Percentiles rank a stretch among this genome's conserved stretches.
Conservation (phyloP, 2,113 vertebrate genomes). For the Eulemur macaco region DNA sequence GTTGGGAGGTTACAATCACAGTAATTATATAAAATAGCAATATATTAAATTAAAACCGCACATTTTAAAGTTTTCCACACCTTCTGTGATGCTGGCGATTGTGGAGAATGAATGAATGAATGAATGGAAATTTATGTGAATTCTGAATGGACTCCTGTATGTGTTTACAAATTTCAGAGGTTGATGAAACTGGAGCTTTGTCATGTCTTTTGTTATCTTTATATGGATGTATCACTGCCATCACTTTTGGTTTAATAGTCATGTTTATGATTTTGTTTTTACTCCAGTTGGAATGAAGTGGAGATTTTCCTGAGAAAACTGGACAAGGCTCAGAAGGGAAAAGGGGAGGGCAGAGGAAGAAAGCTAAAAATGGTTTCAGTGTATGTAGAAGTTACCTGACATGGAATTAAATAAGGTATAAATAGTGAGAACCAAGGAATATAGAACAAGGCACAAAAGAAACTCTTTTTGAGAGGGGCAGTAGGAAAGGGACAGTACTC, state of each 20-base stretch:
- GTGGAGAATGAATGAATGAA: neutral
- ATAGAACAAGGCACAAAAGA: neutral
- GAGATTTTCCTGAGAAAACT: slow-evolving; percentile 36
- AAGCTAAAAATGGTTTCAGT: slow-evolving; percentile 13
- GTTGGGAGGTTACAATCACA: neutral
- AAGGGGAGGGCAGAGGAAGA: neutral
- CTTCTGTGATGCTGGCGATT: neutral
- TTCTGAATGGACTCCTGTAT: neutral
- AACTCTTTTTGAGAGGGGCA: neutral
- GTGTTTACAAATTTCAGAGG: neutral
- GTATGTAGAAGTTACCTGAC: neutral
- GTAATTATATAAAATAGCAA: neutral
- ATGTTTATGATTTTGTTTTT: neutral
- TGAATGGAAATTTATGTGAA: neutral
- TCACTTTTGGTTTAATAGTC: neutral
- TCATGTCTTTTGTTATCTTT: neutral
- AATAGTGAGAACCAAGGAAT: neutral
- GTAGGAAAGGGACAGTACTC: neutral
- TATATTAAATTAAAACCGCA: slow-evolving; percentile 7
- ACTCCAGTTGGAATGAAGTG: neutral
- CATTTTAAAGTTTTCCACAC: neutral
- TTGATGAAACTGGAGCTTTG: neutral
- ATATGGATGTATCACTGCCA: neutral
- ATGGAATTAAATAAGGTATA: neutral
- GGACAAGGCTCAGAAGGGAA: neutral